Percentiles rank a stretch among this genome's conserved stretches.
Evolutionary conservation across 2,888 invertebrate species (phyloP).

Genomic region (Drosophila falleni): DNA sequence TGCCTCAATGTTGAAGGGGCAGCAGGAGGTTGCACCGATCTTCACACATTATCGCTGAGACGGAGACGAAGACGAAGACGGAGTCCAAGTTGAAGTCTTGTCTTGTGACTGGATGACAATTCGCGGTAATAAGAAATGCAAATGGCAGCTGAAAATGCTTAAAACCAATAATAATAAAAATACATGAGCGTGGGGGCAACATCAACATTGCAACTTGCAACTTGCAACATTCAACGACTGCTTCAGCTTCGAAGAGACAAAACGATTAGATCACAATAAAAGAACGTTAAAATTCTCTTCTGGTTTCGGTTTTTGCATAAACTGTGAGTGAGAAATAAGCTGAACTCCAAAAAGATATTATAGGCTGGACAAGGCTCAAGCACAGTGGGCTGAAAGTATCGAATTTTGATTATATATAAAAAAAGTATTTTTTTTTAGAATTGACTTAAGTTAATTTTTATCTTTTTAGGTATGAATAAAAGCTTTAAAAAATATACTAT

Average conservation of each 20-base stretch:
- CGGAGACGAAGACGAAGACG: neutral
- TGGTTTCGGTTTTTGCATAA: constrained; percentile 73
- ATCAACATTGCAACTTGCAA: constrained; percentile 34
- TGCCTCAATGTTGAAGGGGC: constrained; percentile 18
- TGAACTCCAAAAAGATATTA: constrained; percentile 44
- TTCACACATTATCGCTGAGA: constrained; percentile 68
- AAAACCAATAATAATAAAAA: constrained; percentile 80
- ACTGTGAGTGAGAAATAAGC: constrained; percentile 77
- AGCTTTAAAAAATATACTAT: neutral
- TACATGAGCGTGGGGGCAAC: constrained; percentile 76
- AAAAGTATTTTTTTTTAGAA: neutral
- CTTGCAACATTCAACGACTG: constrained; percentile 33
- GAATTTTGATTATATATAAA: neutral
- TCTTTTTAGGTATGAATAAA: neutral
- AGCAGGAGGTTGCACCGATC: constrained; percentile 55
- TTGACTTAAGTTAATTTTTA: too few species aligned
- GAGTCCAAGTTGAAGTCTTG: constrained; percentile 5
- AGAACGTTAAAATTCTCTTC: constrained; percentile 34
- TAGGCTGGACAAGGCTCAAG: constrained; percentile 4
- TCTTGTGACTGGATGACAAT: constrained; percentile 67
- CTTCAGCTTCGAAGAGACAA: constrained; percentile 32
- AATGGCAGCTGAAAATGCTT: constrained; percentile 74
- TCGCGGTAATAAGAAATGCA: constrained; percentile 72
- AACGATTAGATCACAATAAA: constrained; percentile 78
- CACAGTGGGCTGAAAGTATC: constrained; percentile 3